phyloP scores from a whole-genome alignment of 1,140 invertebrate species.

The Eumaeus atala region DNA sequence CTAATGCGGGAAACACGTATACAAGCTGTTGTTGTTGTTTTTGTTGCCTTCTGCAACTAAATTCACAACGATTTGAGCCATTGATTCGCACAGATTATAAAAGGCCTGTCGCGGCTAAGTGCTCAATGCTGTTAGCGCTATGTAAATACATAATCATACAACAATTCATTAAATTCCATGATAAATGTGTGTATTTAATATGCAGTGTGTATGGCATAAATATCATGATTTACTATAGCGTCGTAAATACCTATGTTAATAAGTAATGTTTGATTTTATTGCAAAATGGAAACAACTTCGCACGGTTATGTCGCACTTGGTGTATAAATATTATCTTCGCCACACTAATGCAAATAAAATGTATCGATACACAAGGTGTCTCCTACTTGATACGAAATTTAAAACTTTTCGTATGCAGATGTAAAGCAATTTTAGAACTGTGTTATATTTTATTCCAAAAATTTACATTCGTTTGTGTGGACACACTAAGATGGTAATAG shows the following conservation, averaged over 20 bases:
- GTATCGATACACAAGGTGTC: slow-evolving; percentile 37
- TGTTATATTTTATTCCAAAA: too few relatives aligned
- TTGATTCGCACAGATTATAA: too few relatives aligned
- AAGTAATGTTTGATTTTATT: slow-evolving; percentile 58
- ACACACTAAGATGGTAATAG: too few relatives aligned
- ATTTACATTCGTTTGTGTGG: too few relatives aligned
- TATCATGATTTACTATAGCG: slow-evolving; percentile 55
- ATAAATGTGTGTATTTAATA: slow-evolving; percentile 13
- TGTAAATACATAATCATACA: not conserved
- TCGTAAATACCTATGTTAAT: slow-evolving; percentile 69
- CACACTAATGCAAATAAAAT: slow-evolving; percentile 54
- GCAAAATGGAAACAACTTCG: slow-evolving; percentile 62
- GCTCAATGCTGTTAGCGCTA: not conserved
- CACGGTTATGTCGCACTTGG: slow-evolving; percentile 37
- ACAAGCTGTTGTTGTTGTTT: too few relatives aligned
- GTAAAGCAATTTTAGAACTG: too few relatives aligned
- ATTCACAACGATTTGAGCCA: too few relatives aligned
- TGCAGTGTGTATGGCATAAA: slow-evolving; percentile 32
- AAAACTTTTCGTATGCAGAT: too few relatives aligned
- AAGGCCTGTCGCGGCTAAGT: too few relatives aligned
- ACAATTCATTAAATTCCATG: slow-evolving; percentile 11
- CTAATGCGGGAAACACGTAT: too few relatives aligned
- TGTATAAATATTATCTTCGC: slow-evolving; percentile 48
- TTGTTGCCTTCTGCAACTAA: too few relatives aligned
- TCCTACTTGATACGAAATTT: too few relatives aligned